Evolutionary conservation across 2,797 vertebrate species (phyloP).

Genomic region (Pygocentrus nattereri): DNA sequence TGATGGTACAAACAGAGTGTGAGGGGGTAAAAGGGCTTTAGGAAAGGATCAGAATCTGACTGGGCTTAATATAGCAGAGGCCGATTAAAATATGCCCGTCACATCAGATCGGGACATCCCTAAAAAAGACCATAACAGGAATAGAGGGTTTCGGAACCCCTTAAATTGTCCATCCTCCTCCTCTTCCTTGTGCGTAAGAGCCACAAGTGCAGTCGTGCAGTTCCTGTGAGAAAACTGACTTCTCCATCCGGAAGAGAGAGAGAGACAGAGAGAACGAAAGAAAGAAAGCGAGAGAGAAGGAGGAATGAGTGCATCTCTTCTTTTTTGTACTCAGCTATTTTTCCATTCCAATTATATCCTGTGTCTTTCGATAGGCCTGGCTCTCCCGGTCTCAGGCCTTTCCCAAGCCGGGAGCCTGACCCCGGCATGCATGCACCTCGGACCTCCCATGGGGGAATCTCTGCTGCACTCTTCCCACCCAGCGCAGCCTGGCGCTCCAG

Average conservation of each 20-base stretch:
- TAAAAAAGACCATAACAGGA: background rate
- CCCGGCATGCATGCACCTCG: constrained; percentile 75
- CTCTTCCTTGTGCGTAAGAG: constrained; percentile 43
- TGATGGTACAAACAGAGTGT: too few relatives aligned
- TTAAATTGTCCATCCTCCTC: constrained; percentile 26
- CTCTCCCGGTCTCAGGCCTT: constrained; percentile 66
- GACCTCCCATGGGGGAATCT: constrained; percentile 65
- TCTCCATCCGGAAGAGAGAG: constrained; percentile 61
- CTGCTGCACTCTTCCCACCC: constrained; percentile 73
- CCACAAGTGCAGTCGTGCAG: constrained; percentile 48
- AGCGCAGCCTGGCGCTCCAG: constrained; percentile 55
- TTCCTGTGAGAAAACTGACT: constrained; percentile 78
- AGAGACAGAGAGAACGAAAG: constrained; percentile 61
- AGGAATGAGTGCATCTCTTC: constrained; percentile 27
- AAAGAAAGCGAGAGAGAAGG: constrained; percentile 60
- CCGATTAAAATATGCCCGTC: background rate
- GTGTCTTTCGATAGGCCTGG: constrained; percentile 58
- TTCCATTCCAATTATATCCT: constrained; percentile 82
- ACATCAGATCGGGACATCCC: background rate
- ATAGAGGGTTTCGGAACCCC: constrained; percentile 64
- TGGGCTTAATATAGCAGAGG: background rate
- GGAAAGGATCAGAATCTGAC: background rate
- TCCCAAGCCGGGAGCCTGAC: constrained; percentile 79
- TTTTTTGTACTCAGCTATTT: constrained; percentile 64
- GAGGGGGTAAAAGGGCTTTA: background rate